phyloP scores from a whole-genome alignment of 2,797 vertebrate genomes.

The Urophycis tenuis region DNA sequence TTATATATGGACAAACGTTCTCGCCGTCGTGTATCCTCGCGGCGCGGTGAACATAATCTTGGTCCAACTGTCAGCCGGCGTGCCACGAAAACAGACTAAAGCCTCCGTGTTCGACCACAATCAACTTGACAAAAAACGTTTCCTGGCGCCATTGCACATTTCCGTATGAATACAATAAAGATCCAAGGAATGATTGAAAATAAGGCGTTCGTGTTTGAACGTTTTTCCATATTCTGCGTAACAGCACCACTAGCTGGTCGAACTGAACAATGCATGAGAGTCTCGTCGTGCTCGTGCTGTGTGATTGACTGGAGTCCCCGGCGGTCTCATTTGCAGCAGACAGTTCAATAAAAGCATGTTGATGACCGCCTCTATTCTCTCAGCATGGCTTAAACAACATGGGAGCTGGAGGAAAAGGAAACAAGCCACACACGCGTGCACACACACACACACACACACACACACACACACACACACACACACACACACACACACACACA shows the following conservation, averaged over 20 bases:
- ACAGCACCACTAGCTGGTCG: not conserved
- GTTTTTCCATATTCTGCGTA: not conserved
- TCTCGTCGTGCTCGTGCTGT: conserved; percentile 32
- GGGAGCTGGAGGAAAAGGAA: conserved; percentile 38
- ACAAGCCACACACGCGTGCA: not conserved
- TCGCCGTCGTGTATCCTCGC: too few species aligned
- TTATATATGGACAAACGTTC: too few species aligned
- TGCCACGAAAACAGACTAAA: not conserved
- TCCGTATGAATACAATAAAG: not conserved
- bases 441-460: not conserved
- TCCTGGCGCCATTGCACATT: not conserved
- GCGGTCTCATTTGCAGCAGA: conserved; percentile 67
- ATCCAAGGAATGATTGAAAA: not conserved
- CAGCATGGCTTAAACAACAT: conserved; percentile 54
- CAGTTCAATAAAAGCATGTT: conserved; percentile 56
- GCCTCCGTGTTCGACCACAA: not conserved
- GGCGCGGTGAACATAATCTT: too few species aligned
- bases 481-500: not conserved
- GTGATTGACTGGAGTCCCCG: conserved; percentile 60
- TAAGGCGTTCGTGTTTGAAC: not conserved
- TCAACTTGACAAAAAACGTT: not conserved
- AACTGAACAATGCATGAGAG: not conserved
- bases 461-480: too few species aligned
- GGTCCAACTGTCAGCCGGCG: too few species aligned
- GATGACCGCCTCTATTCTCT: conserved; percentile 66